Evolutionary conservation across 2,113 vertebrate species (phyloP), one percentile per base, ranked within the genome.

Genomic region (Brachirus orientalis): DNA sequence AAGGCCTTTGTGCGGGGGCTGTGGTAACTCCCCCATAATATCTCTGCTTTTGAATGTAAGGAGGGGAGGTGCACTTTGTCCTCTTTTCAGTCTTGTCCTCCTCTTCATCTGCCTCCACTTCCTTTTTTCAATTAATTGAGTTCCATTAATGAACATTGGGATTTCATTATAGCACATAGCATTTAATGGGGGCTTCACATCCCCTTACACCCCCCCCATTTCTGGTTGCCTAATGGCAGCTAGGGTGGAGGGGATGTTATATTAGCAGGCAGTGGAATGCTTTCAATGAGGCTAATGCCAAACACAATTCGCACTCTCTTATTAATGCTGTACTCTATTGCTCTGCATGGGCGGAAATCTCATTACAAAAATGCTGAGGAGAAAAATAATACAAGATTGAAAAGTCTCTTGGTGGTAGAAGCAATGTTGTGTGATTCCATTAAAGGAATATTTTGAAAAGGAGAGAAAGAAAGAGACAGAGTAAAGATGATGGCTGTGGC

Each of bases 111-210:
- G 59, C 71, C 75, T 69, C 47, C 62, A 28, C 70, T 75, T 77
- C 73, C 74, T 53, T 66, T 76, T 72, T 53, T 79, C 83, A 82
- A 90, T 91, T 92, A 93, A 93, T 92, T 88, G 91, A 90, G 90
- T 89, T 92, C 90, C 90, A 92, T 91, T 92, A 93, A 94, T 91
- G 89, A 93, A 91, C 89, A 91, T 89, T 83, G 90, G 88, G 85
- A 88, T 91, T 92, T 92, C 90, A 93, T 94, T 93, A 92, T 90
- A 80, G 75, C 73, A 80, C 77, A 72, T 86, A 55, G 84, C 72
- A 84, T 84, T 86, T 65, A 81, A 79, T 72, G 75, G 53, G 45
- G 47, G 63, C 67, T 48, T 56, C 2, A 36, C 62, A 52, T 14
- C 62, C 69, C 37, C 37, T 45, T 7, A 40, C 33, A 20, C 8